Conservation (phyloP, 2,113 vertebrate genomes). For the Callospermophilus lateralis region DNA sequence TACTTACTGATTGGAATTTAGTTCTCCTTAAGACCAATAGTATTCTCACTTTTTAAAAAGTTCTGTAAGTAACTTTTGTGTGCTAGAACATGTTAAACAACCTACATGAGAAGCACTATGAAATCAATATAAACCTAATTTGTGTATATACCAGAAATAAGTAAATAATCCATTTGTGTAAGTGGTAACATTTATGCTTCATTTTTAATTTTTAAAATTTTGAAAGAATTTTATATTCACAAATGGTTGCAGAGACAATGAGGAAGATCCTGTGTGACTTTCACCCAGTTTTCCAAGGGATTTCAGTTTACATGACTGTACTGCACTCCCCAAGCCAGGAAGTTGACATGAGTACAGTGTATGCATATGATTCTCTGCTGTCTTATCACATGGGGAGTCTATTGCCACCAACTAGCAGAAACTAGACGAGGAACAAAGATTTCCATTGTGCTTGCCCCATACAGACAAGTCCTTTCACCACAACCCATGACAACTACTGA, state of each 20-base stretch:
- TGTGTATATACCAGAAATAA: background rate
- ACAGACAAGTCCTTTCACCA: background rate
- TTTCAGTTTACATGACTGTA: background rate
- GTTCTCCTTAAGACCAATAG: background rate
- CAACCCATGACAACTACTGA: background rate
- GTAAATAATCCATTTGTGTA: background rate
- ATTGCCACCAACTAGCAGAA: fast-evolving
- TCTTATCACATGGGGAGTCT: background rate
- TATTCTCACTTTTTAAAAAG: background rate
- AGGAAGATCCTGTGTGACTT: background rate
- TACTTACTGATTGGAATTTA: background rate
- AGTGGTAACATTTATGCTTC: background rate
- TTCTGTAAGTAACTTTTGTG: background rate
- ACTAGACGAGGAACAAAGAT: too few species aligned
- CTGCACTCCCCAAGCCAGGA: background rate
- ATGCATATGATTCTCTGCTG: too few species aligned
- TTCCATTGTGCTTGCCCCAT: background rate
- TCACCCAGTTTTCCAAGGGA: background rate
- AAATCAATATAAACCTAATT: background rate
- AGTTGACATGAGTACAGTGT: background rate
- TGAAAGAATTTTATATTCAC: background rate
- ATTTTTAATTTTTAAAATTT: background rate
- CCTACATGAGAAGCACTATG: background rate
- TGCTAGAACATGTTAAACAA: background rate
- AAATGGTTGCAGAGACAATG: background rate